Conservation (phyloP, 2,888 invertebrate genomes). For the Mesodorylaimus sp. region DNA sequence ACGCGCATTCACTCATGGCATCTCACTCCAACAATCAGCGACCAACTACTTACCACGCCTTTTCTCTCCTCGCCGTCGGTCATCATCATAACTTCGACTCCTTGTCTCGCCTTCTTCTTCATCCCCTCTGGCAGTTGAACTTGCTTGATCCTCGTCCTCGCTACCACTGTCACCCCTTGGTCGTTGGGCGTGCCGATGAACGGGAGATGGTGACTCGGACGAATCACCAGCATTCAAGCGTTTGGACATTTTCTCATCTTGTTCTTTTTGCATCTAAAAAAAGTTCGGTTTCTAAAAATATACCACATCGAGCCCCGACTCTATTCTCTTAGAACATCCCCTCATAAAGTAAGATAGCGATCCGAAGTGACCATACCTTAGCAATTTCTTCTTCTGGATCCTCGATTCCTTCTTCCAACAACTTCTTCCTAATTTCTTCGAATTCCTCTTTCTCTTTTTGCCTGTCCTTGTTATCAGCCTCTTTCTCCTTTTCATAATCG, state of each 20-base stretch:
- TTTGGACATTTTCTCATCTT: constrained; percentile 46
- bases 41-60: no score
- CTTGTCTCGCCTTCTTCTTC: no score
- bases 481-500: constrained; percentile 79
- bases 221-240: constrained; percentile 2
- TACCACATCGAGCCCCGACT: background rate
- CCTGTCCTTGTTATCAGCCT: constrained; percentile 71
- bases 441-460: constrained; percentile 66
- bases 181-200: no score
- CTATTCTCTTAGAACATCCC: background rate
- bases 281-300: background rate
- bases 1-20: no score
- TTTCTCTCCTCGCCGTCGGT: no score
- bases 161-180: background rate
- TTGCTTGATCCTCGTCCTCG: no score
- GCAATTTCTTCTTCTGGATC: constrained; percentile 35
- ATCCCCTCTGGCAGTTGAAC: no score
- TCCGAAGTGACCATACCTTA: constrained; percentile 4
- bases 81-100: background rate
- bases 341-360: no score
- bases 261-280: constrained; percentile 46
- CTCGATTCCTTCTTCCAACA: constrained; percentile 40
- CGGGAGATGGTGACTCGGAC: background rate
- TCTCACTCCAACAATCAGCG: no score
- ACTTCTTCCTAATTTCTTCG: constrained; percentile 56